Evolutionary conservation across 2,113 vertebrate species (phyloP).

Genomic region (Menidia beryllina): DNA sequence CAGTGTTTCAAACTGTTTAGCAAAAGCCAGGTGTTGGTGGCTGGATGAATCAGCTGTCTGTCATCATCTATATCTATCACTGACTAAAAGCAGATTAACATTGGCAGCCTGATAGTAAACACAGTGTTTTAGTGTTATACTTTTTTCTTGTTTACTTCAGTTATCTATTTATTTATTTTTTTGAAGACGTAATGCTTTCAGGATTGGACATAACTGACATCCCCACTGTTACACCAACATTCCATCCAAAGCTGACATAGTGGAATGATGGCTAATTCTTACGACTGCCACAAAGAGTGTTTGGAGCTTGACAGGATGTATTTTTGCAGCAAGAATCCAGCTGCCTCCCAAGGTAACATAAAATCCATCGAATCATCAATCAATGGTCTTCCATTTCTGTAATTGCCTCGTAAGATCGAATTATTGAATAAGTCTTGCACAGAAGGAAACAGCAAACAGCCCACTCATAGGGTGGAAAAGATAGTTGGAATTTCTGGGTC

Average conservation of each 20-base stretch:
- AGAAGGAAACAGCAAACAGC: constrained; percentile 5
- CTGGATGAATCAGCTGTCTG: not conserved
- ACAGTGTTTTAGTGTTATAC: not conserved
- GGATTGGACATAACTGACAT: too few species aligned
- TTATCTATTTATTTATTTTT: too few species aligned
- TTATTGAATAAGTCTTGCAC: not conserved
- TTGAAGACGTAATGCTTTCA: not conserved
- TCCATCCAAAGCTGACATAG: not conserved
- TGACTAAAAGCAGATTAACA: not conserved
- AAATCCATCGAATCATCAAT: not conserved
- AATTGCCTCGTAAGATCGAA: too few species aligned
- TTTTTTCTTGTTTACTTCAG: not conserved
- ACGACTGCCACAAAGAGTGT: not conserved
- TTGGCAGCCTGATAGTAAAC: not conserved
- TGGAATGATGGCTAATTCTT: not conserved
- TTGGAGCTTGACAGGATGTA: not conserved
- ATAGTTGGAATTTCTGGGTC: not conserved
- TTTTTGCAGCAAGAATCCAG: not conserved
- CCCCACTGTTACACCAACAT: too few species aligned
- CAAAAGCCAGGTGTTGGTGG: not conserved
- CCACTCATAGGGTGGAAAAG: not conserved
- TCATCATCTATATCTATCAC: not conserved
- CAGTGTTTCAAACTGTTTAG: not conserved
- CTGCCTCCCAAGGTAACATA: not conserved
- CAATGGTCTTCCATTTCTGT: too few species aligned